phyloP scores from a whole-genome alignment of 2,888 invertebrate species.

The Apeira syringaria region DNA sequence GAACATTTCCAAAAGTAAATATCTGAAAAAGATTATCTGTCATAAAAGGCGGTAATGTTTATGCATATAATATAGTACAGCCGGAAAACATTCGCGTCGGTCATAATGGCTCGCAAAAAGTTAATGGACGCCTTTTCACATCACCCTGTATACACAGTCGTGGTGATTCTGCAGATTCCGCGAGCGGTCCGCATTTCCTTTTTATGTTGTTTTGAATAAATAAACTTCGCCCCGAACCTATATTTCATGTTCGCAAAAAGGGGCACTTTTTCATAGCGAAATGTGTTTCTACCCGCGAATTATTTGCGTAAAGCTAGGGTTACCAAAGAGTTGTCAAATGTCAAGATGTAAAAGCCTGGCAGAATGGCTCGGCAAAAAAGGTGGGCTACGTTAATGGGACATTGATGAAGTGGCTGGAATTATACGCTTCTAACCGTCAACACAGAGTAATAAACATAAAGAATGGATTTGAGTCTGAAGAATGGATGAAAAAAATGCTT shows the following conservation, averaged over 20 bases:
- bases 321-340: slow-evolving; percentile 10
- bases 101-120: slow-evolving; percentile 56
- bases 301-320: background rate
- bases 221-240: slow-evolving; percentile 16
- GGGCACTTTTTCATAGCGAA: slow-evolving; percentile 6
- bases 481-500: too few species aligned
- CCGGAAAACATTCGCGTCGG: slow-evolving; percentile 47
- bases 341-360: slow-evolving; percentile 3
- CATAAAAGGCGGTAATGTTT: slow-evolving; percentile 32
- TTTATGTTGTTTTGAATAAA: slow-evolving; percentile 27
- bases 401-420: too few species aligned
- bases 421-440: too few species aligned
- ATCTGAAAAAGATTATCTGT: slow-evolving; percentile 43
- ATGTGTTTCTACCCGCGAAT: slow-evolving; percentile 3
- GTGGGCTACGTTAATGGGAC: too few species aligned
- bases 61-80: slow-evolving; percentile 34
- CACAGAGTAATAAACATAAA: too few species aligned
- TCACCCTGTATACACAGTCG: slow-evolving; percentile 34
- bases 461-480: too few species aligned
- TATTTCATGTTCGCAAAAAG: slow-evolving; percentile 34
- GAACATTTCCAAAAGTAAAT: too few species aligned
- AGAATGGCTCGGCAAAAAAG: slow-evolving; percentile 1
- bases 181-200: slow-evolving; percentile 34
- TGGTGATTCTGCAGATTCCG: slow-evolving; percentile 52
- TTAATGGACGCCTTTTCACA: slow-evolving; percentile 52